Conservation (phyloP, 2,888 invertebrate species). For the Pandemis cinnamomeana region DNA sequence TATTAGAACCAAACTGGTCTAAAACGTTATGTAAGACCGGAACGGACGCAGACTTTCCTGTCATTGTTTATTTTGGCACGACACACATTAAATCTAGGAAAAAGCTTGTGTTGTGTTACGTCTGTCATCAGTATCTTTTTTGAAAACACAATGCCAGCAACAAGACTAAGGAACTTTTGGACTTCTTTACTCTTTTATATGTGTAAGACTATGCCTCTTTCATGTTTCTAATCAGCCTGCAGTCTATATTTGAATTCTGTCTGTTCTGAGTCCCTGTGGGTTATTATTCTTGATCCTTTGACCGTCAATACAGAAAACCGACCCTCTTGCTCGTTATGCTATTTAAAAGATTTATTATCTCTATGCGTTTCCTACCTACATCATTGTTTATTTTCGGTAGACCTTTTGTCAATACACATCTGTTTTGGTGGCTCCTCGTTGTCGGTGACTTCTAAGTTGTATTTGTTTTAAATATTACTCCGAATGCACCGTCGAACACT, state of each 20-base stretch:
- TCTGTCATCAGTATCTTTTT: constrained; percentile 15
- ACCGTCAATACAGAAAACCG: constrained; percentile 35
- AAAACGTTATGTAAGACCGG: constrained; percentile 35
- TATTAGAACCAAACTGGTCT: constrained; percentile 29
- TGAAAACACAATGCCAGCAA: neutral
- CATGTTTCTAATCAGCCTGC: constrained; percentile 18
- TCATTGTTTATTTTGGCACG: constrained; percentile 31
- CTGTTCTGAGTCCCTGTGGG: neutral
- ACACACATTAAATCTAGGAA: constrained; percentile 11
- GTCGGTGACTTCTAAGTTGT: constrained; percentile 49
- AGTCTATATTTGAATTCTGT: neutral
- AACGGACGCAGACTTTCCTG: constrained; percentile 26
- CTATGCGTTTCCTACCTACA: constrained; percentile 53
- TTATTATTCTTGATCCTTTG: constrained; percentile 34
- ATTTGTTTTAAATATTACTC: constrained; percentile 48
- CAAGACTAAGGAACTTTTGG: neutral
- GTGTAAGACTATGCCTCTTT: neutral
- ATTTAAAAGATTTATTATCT: constrained; percentile 60
- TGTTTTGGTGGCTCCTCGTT: constrained; percentile 60
- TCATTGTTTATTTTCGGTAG: constrained; percentile 66
- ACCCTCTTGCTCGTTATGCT: constrained; percentile 45
- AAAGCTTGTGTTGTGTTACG: neutral
- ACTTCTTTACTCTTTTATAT: neutral
- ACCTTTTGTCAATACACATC: constrained; percentile 68
- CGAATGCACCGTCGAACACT: constrained; percentile 1